These are phyloP conservation scores for Oreochromis spilurus DNA, from an alignment of 2,113 vertebrate species.

Conservation along the genomic window DNA sequence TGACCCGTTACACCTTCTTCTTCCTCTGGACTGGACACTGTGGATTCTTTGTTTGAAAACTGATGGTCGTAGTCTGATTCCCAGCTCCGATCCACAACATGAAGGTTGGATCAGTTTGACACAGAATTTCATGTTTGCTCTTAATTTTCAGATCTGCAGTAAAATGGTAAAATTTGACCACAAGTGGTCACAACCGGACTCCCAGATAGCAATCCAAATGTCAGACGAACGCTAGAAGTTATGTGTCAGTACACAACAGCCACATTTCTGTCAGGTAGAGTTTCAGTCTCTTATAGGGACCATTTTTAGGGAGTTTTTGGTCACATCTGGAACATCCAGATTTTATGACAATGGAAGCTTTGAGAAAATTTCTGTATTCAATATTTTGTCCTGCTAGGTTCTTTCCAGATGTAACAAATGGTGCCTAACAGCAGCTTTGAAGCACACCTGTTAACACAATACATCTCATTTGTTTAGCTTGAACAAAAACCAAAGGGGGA, in stretches of 20 bases:
- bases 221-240: background rate
- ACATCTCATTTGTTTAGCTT: background rate
- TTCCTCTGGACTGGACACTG: background rate
- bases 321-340: fast-evolving
- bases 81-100: background rate
- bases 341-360: fast-evolving
- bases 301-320: background rate
- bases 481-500: background rate
- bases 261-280: background rate
- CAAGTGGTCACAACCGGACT: background rate
- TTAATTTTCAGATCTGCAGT: background rate
- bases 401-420: background rate
- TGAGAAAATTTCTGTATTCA: background rate
- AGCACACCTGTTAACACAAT: background rate
- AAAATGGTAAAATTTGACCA: background rate
- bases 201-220: background rate
- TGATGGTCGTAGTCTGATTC: fast-evolving
- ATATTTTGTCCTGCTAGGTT: background rate
- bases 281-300: fast-evolving
- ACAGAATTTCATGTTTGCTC: background rate
- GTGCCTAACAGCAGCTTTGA: background rate
- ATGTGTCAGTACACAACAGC: background rate
- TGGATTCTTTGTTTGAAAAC: background rate
- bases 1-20: background rate
- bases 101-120: background rate